phyloP scores from a whole-genome alignment of 2,888 invertebrate genomes.

The Epinotia bilunana region DNA sequence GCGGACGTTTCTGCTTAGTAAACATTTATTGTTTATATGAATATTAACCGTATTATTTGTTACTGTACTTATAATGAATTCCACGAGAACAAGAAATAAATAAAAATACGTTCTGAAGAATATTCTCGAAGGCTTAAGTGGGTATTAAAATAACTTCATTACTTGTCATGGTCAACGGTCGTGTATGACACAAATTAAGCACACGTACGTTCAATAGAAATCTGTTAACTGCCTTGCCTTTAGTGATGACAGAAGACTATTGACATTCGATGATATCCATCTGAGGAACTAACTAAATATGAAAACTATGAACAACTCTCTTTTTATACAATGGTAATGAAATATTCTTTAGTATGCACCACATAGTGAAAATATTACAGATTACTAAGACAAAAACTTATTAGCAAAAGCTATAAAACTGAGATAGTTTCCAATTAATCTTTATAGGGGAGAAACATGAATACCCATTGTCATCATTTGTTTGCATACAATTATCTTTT shows the following conservation, averaged over 20 bases:
- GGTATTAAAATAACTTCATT: slow-evolving; percentile 7
- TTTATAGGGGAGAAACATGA: background rate
- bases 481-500: too few relatives aligned
- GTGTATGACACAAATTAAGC: slow-evolving; percentile 9
- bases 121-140: background rate
- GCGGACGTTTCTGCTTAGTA: too few relatives aligned
- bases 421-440: too few relatives aligned
- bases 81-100: background rate
- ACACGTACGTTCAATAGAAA: slow-evolving; percentile 3
- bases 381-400: background rate
- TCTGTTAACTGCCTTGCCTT: slow-evolving; percentile 10
- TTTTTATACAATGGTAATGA: background rate
- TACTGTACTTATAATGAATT: slow-evolving; percentile 5
- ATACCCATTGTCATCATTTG: background rate
- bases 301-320: background rate
- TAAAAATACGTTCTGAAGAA: background rate
- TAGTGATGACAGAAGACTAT: background rate
- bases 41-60: background rate
- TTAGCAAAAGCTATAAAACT: too few relatives aligned
- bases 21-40: background rate
- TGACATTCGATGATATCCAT: slow-evolving; percentile 17
- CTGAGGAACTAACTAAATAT: slow-evolving; percentile 5
- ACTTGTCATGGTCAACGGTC: slow-evolving; percentile 4
- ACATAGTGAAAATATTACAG: background rate
- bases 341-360: background rate